phyloP scores from a whole-genome alignment of 2,113 vertebrate species.

The Bothrops jararaca region DNA sequence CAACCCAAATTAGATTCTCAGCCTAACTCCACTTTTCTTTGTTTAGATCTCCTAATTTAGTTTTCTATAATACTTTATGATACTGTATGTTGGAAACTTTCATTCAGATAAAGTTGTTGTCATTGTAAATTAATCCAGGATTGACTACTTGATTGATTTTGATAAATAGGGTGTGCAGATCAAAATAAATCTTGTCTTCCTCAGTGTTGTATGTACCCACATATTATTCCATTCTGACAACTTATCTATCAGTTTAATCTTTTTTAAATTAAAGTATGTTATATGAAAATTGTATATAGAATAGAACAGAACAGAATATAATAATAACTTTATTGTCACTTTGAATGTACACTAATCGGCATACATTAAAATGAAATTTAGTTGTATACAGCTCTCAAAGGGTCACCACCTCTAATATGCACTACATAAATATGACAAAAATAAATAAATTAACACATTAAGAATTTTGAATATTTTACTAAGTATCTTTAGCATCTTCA shows the following conservation, averaged over 20 bases:
- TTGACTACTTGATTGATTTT: neutral
- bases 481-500: neutral
- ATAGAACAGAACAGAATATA: too few relatives aligned
- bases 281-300: neutral
- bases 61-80: neutral
- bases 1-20: neutral
- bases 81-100: neutral
- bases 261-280: neutral
- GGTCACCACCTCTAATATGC: too few relatives aligned
- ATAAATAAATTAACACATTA: neutral
- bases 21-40: neutral
- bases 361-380: too few relatives aligned
- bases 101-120: neutral
- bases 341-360: too few relatives aligned
- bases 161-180: neutral
- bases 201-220: neutral
- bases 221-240: neutral
- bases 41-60: neutral
- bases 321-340: too few relatives aligned
- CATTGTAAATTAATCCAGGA: neutral
- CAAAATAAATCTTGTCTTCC: neutral
- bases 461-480: neutral
- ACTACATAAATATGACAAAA: too few relatives aligned
- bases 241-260: neutral
- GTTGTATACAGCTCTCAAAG: too few relatives aligned